A percentile compares a stretch with the other conserved stretches of the same genome.
Conservation (phyloP, 2,113 vertebrate species). For the Aix galericulata region DNA sequence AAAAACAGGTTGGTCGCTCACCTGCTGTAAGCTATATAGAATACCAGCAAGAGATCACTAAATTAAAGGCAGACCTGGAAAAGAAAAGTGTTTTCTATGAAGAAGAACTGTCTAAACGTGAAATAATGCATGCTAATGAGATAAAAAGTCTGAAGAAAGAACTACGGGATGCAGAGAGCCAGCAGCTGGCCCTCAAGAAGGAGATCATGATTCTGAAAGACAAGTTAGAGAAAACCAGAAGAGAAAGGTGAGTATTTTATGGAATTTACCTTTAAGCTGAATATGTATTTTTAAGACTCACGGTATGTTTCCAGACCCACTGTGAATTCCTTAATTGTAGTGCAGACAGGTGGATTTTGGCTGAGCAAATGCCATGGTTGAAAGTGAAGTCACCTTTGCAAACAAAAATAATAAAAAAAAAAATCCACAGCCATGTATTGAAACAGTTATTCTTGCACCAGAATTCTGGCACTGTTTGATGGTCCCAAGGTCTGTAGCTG, state of each 20-base stretch:
- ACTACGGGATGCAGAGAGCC: constrained; percentile 91
- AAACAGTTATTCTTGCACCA: background rate
- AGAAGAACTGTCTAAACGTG: constrained; percentile 90
- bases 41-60: constrained; percentile 91
- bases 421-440: background rate
- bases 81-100: constrained; percentile 91
- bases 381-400: background rate
- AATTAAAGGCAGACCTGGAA: constrained; percentile 90
- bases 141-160: constrained; percentile 93
- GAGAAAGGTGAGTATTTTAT: constrained; percentile 85
- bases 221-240: constrained; percentile 94
- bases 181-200: constrained; percentile 93
- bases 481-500: background rate
- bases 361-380: background rate
- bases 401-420: background rate
- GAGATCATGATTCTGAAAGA: constrained; percentile 96
- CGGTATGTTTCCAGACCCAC: background rate
- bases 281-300: background rate
- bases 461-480: background rate
- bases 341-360: background rate
- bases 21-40: constrained; percentile 82
- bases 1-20: constrained; percentile 88
- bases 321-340: background rate
- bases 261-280: background rate
- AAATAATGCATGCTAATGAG: constrained; percentile 87